phyloP scores from a whole-genome alignment of 2,888 invertebrate species.

The Epiblema foenella region DNA sequence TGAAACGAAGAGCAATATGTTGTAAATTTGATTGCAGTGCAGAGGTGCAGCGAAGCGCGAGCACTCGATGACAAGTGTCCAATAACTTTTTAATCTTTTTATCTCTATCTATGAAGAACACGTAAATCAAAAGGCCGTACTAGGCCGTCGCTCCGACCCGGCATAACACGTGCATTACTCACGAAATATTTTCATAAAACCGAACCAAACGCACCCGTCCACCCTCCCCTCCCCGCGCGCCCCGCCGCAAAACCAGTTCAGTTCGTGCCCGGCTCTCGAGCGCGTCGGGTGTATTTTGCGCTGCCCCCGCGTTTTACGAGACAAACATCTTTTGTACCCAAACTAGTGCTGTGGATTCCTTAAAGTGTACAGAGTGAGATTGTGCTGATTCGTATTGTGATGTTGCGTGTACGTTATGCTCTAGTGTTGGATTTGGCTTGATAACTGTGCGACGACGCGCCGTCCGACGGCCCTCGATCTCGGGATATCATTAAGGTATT shows the following conservation, averaged over 20 bases:
- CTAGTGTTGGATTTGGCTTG: constrained; percentile 78
- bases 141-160: constrained; percentile 78
- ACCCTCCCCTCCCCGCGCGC: constrained; percentile 62
- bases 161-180: constrained; percentile 85
- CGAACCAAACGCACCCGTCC: constrained; percentile 80
- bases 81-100: constrained; percentile 61
- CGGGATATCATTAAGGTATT: constrained; percentile 85
- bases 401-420: constrained; percentile 74
- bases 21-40: constrained; percentile 71
- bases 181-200: constrained; percentile 85
- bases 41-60: constrained; percentile 61
- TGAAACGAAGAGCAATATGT: constrained; percentile 62
- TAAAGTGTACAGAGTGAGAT: constrained; percentile 74
- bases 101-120: constrained; percentile 68
- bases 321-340: constrained; percentile 75
- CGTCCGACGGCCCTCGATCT: constrained; percentile 81
- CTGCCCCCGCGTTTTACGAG: constrained; percentile 75
- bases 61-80: constrained; percentile 53
- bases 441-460: constrained; percentile 75
- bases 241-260: constrained; percentile 79
- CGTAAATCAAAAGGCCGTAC: constrained; percentile 80
- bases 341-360: constrained; percentile 80
- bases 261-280: constrained; percentile 82
- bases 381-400: constrained; percentile 77
- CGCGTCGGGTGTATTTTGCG: constrained; percentile 70